Evolutionary conservation across 2,888 invertebrate species (phyloP).

Genomic region (Meliscaeva auricollis): DNA sequence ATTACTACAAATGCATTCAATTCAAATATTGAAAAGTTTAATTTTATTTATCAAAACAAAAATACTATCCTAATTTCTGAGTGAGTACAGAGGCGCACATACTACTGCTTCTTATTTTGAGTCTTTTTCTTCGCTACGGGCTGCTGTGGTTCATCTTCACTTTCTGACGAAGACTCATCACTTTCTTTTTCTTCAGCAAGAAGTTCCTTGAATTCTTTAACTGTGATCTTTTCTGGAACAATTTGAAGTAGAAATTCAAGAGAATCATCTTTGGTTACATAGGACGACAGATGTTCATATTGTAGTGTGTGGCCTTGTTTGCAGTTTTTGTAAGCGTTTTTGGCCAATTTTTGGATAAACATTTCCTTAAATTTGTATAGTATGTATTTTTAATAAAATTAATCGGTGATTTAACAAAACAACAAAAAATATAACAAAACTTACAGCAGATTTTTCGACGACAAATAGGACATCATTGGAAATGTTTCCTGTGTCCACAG

Average conservation of each 20-base stretch:
- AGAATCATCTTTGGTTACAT: constrained; percentile 79
- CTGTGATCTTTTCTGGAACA: constrained; percentile 82
- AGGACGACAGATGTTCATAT: constrained; percentile 81
- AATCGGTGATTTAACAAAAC: background rate
- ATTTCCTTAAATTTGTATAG: constrained; percentile 78
- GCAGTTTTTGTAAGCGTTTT: constrained; percentile 78
- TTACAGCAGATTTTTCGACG: constrained; percentile 81
- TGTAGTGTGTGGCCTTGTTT: constrained; percentile 78
- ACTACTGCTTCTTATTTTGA: constrained; percentile 44
- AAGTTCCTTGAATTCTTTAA: constrained; percentile 81
- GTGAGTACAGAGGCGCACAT: too few species aligned
- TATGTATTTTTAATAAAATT: background rate
- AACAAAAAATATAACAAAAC: background rate
- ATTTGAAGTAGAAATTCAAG: constrained; percentile 82
- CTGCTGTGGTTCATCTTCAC: constrained; percentile 59
- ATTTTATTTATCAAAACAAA: constrained; percentile 1
- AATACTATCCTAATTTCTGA: constrained; percentile 18
- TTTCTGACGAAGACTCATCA: constrained; percentile 58
- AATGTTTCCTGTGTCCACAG: constrained; percentile 81
- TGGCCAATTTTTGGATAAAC: constrained; percentile 81
- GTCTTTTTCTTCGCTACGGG: constrained; percentile 55
- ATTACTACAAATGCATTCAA: too few species aligned
- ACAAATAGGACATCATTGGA: constrained; percentile 81
- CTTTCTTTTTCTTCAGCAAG: constrained; percentile 73
- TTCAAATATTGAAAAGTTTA: too few species aligned